Percentiles rank a stretch among this genome's conserved stretches.
Evolutionary conservation across 1,140 invertebrate genomes (phyloP).

Genomic region (Lordiphosa mommai): DNA sequence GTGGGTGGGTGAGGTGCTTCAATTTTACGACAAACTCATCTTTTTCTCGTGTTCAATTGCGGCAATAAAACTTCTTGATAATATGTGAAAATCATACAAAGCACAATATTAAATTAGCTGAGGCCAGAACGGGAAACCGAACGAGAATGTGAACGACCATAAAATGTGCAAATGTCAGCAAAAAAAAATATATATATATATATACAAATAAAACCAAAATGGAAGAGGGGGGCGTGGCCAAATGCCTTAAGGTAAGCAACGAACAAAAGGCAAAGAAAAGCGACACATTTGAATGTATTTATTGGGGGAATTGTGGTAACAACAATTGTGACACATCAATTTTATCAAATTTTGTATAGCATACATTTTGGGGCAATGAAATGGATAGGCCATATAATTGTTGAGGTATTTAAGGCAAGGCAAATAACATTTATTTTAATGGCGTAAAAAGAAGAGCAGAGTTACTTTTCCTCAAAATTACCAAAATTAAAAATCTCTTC

Average conservation of each 20-base stretch:
- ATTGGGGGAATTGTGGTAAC: too few relatives aligned
- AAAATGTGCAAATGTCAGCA: conserved; percentile 64
- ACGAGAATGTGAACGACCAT: conserved; percentile 33
- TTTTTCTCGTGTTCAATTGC: conserved; percentile 73
- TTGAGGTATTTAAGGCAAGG: too few relatives aligned
- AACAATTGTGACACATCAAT: too few relatives aligned
- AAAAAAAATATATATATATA: too few relatives aligned
- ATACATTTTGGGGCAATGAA: too few relatives aligned
- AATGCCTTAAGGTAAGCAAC: conserved; percentile 40
- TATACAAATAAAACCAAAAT: conserved; percentile 13
- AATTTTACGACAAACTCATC: conserved; percentile 65
- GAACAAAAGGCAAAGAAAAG: conserved; percentile 34
- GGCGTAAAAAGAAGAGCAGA: too few relatives aligned
- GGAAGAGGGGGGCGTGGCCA: conserved; percentile 4
- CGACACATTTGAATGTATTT: too few relatives aligned
- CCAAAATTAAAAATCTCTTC: too few relatives aligned
- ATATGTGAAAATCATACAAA: conserved; percentile 78
- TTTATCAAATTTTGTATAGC: too few relatives aligned
- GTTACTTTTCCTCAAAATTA: too few relatives aligned
- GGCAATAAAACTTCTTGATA: conserved; percentile 77
- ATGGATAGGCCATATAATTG: too few relatives aligned
- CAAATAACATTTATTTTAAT: too few relatives aligned
- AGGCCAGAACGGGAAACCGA: conserved; percentile 1
- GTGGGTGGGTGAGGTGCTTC: conserved; percentile 65
- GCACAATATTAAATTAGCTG: conserved; percentile 76